Percentiles rank a stretch among this genome's conserved stretches.
Conservation (phyloP, 2,113 vertebrate genomes). For the Psammodynastes pulverulentus region DNA sequence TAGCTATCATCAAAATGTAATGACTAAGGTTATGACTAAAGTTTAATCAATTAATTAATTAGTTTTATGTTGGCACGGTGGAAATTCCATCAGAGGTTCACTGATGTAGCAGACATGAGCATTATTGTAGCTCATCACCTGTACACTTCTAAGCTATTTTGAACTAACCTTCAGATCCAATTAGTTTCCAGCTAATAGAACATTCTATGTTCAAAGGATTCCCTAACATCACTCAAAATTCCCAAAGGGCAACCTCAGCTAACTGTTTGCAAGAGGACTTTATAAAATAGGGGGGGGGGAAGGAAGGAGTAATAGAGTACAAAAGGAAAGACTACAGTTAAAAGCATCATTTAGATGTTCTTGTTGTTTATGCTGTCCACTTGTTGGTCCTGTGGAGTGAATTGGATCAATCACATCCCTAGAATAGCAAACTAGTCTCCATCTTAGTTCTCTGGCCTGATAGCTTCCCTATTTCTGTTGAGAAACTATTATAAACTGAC, state of each 20-base stretch:
- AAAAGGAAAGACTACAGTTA: background rate
- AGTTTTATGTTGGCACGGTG: background rate
- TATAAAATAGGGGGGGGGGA: background rate
- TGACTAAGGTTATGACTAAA: background rate
- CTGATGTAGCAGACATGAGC: background rate
- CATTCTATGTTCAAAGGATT: conserved; percentile 51
- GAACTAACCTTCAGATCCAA: conserved; percentile 51
- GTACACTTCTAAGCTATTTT: conserved; percentile 28
- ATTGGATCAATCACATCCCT: background rate
- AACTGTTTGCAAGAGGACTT: conserved; percentile 21
- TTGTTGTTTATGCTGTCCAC: conserved; percentile 11
- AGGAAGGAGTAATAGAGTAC: conserved; percentile 21
- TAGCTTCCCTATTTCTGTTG: background rate
- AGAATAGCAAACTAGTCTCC: background rate
- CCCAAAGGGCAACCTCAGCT: conserved; percentile 12
- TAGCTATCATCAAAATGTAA: background rate
- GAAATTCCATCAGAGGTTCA: background rate
- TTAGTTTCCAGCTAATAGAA: conserved; percentile 50
- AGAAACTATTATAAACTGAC: background rate
- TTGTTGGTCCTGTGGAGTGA: background rate
- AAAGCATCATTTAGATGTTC: conserved; percentile 26
- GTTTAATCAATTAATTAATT: background rate
- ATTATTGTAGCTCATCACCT: background rate
- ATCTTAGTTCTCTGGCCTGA: background rate
- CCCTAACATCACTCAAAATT: conserved; percentile 42